A percentile compares a stretch with the other conserved stretches of the same genome.
These are phyloP conservation scores for Petrocephalus zakoni DNA, from an alignment of 2,113 vertebrate species.

Conservation along the genomic window DNA sequence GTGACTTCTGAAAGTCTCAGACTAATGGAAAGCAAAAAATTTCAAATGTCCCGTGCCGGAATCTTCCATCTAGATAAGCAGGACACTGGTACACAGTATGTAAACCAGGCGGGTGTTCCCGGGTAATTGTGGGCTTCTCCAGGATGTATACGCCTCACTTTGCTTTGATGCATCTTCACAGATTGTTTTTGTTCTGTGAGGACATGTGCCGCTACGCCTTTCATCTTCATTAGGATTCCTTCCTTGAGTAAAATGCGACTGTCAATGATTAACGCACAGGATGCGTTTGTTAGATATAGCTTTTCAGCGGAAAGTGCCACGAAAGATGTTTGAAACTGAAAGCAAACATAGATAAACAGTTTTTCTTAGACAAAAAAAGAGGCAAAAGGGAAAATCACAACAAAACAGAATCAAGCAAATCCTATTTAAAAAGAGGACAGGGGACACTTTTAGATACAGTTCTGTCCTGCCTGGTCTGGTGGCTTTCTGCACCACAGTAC, in stretches of 20 bases:
- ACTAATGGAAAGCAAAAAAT: neutral
- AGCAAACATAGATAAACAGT: neutral
- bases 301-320: conserved; percentile 3
- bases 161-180: neutral
- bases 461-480: neutral
- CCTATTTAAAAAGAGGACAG: neutral
- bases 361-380: neutral
- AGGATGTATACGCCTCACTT: neutral
- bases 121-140: neutral
- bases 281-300: neutral
- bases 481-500: conserved; percentile 23
- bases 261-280: neutral
- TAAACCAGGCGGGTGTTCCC: neutral
- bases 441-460: neutral
- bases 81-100: neutral
- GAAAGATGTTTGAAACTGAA: neutral
- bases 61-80: neutral
- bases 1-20: neutral
- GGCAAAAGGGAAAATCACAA: neutral
- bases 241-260: neutral
- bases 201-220: neutral
- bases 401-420: neutral
- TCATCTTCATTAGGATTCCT: neutral
- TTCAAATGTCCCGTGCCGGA: neutral
- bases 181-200: neutral